Conservation (phyloP, 2,113 vertebrate species). For the Actenoides hombroni region DNA sequence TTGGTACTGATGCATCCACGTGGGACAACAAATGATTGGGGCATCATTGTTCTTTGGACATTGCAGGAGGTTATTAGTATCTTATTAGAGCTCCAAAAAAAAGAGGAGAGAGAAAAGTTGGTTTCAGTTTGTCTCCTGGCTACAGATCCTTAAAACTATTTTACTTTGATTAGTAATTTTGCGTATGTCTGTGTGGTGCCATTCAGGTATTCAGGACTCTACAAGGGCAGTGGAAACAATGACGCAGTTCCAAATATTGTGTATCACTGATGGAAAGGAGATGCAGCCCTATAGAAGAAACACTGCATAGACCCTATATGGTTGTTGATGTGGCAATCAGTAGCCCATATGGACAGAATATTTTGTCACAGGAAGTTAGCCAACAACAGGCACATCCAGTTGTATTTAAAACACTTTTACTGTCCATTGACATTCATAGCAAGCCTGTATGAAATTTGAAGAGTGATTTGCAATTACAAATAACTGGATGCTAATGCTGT, state of each 20-base stretch:
- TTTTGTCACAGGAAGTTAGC: not conserved
- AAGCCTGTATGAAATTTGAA: not conserved
- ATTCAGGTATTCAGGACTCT: not conserved
- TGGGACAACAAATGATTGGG: not conserved
- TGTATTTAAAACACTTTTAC: not conserved
- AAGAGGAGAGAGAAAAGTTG: not conserved
- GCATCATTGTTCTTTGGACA: not conserved
- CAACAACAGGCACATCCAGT: not conserved
- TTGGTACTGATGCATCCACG: constrained; percentile 6
- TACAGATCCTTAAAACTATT: not conserved
- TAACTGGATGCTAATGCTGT: not conserved
- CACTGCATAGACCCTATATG: accelerated
- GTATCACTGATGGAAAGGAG: not conserved
- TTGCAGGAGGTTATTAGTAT: not conserved
- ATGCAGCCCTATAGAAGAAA: not conserved
- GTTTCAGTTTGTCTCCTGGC: not conserved
- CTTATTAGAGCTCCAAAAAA: not conserved
- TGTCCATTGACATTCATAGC: not conserved
- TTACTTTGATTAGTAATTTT: not conserved
- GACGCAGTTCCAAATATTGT: not conserved
- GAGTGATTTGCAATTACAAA: not conserved
- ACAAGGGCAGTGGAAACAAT: not conserved
- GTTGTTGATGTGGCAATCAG: not conserved
- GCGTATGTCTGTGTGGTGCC: not conserved
- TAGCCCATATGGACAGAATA: not conserved